These are phyloP conservation scores for Scomber japonicus DNA, from an alignment of 2,113 vertebrate species.

Conservation along the genomic window DNA sequence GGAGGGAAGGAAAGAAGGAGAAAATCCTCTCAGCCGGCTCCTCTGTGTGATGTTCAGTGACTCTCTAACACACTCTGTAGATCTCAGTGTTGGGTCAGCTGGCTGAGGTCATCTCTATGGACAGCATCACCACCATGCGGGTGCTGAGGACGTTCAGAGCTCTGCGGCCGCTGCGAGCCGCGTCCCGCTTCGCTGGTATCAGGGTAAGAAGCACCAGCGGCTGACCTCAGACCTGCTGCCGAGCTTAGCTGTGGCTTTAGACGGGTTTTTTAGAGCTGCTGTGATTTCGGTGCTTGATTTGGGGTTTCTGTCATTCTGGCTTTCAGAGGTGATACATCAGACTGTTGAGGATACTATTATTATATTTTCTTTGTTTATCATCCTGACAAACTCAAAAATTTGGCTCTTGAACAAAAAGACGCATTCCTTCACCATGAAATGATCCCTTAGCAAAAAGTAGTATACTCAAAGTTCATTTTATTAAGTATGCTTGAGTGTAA, in stretches of 20 bases:
- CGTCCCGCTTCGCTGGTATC: slow-evolving; percentile 86
- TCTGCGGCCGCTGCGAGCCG: slow-evolving; percentile 80
- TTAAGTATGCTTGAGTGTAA: no score
- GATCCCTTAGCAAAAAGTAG: no score
- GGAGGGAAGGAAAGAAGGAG: no score
- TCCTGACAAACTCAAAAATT: no score
- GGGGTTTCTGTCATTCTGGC: not conserved
- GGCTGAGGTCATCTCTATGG: slow-evolving; percentile 76
- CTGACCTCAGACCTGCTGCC: not conserved
- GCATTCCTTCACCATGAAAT: no score
- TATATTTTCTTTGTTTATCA: no score
- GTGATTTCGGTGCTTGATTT: slow-evolving; percentile 1
- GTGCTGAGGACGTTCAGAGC: slow-evolving; percentile 83
- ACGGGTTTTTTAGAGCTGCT: slow-evolving; percentile 6
- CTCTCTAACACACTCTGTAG: slow-evolving; percentile 61
- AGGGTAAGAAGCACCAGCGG: slow-evolving; percentile 84
- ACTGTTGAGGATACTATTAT: no score
- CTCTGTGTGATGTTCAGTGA: not conserved
- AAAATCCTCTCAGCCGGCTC: no score
- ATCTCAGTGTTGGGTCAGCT: slow-evolving; percentile 81
- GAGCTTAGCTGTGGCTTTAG: slow-evolving; percentile 5
- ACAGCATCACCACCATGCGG: slow-evolving; percentile 80
- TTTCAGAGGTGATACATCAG: slow-evolving; percentile 11
- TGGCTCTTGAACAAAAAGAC: no score
- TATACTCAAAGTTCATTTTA: no score